Percentiles rank a stretch among this genome's conserved stretches.
Evolutionary conservation across 53 echinoderm and acorn worm genomes (phyloP).

Genomic region (Echinarachnius parma): DNA sequence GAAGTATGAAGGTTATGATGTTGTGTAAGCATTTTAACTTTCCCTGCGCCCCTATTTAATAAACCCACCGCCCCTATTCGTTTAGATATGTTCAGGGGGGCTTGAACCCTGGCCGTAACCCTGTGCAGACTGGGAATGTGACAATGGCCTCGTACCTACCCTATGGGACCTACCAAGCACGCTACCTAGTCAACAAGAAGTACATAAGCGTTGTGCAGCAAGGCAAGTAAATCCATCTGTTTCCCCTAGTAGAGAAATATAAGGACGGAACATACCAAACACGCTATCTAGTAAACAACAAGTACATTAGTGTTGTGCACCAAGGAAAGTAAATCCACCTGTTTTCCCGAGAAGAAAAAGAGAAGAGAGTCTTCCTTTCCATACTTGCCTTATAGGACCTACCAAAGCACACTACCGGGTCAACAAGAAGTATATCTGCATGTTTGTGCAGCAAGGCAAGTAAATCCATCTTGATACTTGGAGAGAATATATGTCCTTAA

Average conservation of each 20-base stretch:
- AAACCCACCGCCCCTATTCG: too few relatives aligned
- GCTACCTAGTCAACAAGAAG: conserved; percentile 73
- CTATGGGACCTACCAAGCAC: conserved; percentile 55
- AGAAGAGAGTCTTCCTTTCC: too few relatives aligned
- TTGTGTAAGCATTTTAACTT: too few relatives aligned
- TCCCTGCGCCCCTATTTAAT: too few relatives aligned
- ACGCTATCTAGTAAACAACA: conserved; percentile 67
- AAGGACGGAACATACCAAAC: conserved; percentile 62
- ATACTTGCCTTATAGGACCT: too few relatives aligned
- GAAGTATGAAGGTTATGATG: too few relatives aligned
- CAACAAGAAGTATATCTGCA: conserved; percentile 63
- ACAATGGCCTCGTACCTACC: conserved; percentile 58
- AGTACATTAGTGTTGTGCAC: conserved; percentile 60
- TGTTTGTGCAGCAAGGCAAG: conserved; percentile 57
- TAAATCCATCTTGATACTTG: too few relatives aligned
- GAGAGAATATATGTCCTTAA: too few relatives aligned
- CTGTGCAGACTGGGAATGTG: conserved; percentile 46
- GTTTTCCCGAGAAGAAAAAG: too few relatives aligned
- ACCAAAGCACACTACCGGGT: conserved; percentile 65
- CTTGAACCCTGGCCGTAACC: conserved; percentile 53
- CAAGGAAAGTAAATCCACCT: conserved; percentile 49
- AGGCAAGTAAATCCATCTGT: conserved; percentile 52
- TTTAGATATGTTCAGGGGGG: conserved; percentile 67
- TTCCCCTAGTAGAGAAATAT: too few relatives aligned
- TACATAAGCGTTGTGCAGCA: conserved; percentile 56